A percentile compares a stretch with the other conserved stretches of the same genome.
Conservation (phyloP, 2,888 invertebrate genomes). For the Zeuzera pyrina region DNA sequence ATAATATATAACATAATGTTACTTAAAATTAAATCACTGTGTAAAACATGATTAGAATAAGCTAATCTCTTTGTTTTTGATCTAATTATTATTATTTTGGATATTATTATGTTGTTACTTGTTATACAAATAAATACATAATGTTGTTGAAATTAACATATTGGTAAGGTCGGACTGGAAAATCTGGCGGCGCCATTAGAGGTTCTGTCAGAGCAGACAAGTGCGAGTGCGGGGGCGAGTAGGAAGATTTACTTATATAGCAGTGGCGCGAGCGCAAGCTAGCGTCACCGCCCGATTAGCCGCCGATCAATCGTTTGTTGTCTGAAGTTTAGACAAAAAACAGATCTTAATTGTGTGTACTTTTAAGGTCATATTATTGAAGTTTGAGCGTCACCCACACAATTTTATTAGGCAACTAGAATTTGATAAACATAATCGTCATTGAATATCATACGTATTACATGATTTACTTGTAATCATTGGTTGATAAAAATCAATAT, state of each 20-base stretch:
- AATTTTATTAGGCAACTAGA: not conserved
- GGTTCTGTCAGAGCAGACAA: constrained; percentile 33
- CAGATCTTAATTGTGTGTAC: constrained; percentile 39
- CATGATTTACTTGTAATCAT: too few species aligned
- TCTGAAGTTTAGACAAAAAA: constrained; percentile 43
- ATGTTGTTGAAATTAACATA: constrained; percentile 32
- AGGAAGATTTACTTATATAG: constrained; percentile 65
- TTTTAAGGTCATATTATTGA: constrained; percentile 58
- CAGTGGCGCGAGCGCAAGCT: constrained; percentile 32
- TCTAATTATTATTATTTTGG: too few species aligned
- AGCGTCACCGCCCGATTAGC: constrained; percentile 59
- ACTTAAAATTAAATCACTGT: too few species aligned
- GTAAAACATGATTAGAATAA: too few species aligned
- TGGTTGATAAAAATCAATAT: too few species aligned
- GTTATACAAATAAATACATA: too few species aligned
- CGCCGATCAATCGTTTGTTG: constrained; percentile 34
- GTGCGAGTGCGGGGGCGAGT: constrained; percentile 56
- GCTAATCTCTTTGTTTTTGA: too few species aligned
- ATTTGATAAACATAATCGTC: too few species aligned
- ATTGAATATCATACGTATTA: too few species aligned
- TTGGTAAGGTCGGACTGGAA: constrained; percentile 37
- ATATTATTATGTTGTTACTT: too few species aligned
- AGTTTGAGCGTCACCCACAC: constrained; percentile 36
- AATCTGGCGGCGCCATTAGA: constrained; percentile 27
- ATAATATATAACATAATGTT: too few species aligned